Conservation (phyloP, 2,888 invertebrate species). For the Spodoptera exigua region DNA sequence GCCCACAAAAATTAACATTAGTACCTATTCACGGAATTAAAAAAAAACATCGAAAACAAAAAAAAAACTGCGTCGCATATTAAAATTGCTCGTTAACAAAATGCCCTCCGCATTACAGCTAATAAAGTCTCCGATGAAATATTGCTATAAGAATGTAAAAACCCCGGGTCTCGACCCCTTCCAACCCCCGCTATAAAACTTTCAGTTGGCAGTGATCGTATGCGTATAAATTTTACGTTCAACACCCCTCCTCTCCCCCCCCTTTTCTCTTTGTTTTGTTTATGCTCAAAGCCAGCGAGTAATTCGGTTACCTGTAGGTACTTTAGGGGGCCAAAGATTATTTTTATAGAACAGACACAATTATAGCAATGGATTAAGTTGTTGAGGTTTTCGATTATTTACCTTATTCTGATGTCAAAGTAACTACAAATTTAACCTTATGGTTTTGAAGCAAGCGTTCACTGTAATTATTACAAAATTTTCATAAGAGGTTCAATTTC, state of each 20-base stretch:
- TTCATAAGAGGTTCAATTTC: no score
- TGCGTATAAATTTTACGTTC: constrained; percentile 80
- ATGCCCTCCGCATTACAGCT: constrained; percentile 77
- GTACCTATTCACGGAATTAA: constrained; percentile 45
- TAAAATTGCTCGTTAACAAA: constrained; percentile 76
- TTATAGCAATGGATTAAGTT: no score
- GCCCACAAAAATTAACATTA: constrained; percentile 35
- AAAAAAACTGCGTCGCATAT: constrained; percentile 59
- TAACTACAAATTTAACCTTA: no score
- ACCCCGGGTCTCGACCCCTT: constrained; percentile 72
- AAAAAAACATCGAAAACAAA: constrained; percentile 54
- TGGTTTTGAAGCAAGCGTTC: no score
- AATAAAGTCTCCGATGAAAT: constrained; percentile 84
- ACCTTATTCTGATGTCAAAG: no score
- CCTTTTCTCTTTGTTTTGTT: constrained; percentile 70
- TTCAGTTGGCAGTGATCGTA: constrained; percentile 70
- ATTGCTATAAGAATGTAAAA: constrained; percentile 77
- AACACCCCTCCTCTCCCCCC: constrained; percentile 63
- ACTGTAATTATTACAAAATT: no score
- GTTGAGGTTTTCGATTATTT: no score
- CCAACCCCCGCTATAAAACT: constrained; percentile 76
- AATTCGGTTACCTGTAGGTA: constrained; percentile 75
- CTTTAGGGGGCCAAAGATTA: constrained; percentile 58
- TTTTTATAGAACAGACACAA: constrained; percentile 31
- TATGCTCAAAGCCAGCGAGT: constrained; percentile 68